These are phyloP conservation scores for Athalia rosae DNA, from an alignment of 2,888 invertebrate genomes.

Conservation along the genomic window DNA sequence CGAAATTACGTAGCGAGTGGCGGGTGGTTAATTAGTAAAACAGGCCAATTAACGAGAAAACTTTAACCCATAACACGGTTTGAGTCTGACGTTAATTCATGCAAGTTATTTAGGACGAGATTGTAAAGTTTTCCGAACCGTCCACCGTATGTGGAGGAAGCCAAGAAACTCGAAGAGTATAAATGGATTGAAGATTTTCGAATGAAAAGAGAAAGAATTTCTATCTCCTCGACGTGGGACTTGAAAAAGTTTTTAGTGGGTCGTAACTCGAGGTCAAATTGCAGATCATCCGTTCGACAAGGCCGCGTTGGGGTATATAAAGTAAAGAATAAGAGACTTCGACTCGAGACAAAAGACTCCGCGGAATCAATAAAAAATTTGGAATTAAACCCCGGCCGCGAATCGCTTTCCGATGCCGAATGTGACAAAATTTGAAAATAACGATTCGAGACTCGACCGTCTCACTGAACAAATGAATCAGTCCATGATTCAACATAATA, in stretches of 20 bases:
- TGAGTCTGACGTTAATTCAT: background rate
- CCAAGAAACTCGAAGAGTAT: background rate
- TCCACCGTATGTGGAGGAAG: background rate
- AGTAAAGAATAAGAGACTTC: slow-evolving; percentile 2
- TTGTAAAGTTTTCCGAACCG: background rate
- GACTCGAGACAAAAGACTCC: background rate
- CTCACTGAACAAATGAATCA: too few species aligned
- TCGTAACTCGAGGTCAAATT: background rate
- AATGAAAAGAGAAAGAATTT: background rate
- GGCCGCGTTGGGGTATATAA: background rate
- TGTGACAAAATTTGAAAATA: too few species aligned
- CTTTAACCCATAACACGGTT: slow-evolving; percentile 7
- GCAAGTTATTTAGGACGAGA: background rate
- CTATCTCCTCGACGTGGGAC: background rate
- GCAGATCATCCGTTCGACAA: background rate
- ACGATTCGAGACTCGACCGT: background rate
- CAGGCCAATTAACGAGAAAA: slow-evolving; percentile 55
- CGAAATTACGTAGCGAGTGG: slow-evolving; percentile 47
- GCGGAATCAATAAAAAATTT: slow-evolving; percentile 27
- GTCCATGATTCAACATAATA: too few species aligned
- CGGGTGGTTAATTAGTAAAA: slow-evolving; percentile 53
- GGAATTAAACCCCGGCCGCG: slow-evolving; percentile 37
- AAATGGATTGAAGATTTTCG: too few species aligned
- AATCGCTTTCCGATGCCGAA: slow-evolving; percentile 30
- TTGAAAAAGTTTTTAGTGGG: slow-evolving; percentile 5